Evolutionary conservation across 2,888 invertebrate genomes (phyloP).

Genomic region (Spatulosminthurus flaviceps): DNA sequence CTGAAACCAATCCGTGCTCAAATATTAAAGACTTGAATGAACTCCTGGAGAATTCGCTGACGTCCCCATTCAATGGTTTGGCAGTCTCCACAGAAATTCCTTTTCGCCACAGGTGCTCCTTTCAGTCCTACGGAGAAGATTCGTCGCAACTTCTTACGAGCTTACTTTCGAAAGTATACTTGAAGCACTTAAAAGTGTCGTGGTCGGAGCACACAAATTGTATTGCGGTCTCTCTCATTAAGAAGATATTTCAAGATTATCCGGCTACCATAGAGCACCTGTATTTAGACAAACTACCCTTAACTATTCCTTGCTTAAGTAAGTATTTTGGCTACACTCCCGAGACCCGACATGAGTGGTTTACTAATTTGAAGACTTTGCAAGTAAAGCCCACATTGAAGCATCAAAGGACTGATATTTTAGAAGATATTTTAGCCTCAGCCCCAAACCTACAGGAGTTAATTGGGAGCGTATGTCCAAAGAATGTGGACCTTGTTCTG

Average conservation of each 20-base stretch:
- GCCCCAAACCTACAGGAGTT: neutral
- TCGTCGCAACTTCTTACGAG: neutral
- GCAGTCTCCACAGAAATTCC: neutral
- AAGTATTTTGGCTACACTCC: neutral
- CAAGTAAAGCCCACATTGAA: neutral
- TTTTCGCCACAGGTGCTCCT: neutral
- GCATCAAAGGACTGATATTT: neutral
- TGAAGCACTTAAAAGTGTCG: neutral
- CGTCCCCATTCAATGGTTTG: neutral
- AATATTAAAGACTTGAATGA: neutral
- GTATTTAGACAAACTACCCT: neutral
- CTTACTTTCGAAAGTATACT: neutral
- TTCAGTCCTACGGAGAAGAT: neutral
- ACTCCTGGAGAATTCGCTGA: neutral
- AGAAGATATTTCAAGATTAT: conserved; percentile 8
- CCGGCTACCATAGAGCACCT: neutral
- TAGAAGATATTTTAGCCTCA: neutral
- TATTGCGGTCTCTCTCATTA: neutral
- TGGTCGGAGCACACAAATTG: neutral
- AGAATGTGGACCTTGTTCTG: neutral
- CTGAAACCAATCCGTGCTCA: neutral
- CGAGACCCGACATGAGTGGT: neutral
- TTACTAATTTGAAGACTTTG: neutral
- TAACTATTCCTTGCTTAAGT: neutral
- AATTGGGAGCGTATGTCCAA: conserved; percentile 8